A percentile compares a stretch with the other conserved stretches of the same genome.
phyloP scores from a whole-genome alignment of 2,113 vertebrate genomes.

The Dunckerocampus dactyliophorus region DNA sequence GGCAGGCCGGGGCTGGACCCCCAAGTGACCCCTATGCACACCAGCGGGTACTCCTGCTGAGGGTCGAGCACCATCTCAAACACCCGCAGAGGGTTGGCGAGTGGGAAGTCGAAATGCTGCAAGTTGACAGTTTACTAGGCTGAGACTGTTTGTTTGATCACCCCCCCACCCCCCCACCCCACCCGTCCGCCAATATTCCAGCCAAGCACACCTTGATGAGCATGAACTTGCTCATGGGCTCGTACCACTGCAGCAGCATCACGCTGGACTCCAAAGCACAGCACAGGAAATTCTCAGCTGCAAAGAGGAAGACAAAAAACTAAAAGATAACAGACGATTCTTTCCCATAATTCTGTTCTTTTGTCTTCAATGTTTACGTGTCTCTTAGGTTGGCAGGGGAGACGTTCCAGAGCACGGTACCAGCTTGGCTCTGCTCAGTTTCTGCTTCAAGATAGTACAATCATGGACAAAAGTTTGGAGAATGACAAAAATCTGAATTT shows the following conservation, averaged over 20 bases:
- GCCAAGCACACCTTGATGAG: constrained; percentile 80
- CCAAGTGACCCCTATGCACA: constrained; percentile 78
- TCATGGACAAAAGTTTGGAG: no score
- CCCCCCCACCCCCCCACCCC: no score
- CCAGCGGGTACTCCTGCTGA: constrained; percentile 80
- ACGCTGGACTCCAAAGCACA: constrained; percentile 84
- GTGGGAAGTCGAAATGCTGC: constrained; percentile 85
- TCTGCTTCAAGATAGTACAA: no score
- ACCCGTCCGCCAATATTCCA: neutral
- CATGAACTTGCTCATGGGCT: constrained; percentile 91
- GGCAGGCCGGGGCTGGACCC: constrained; percentile 48
- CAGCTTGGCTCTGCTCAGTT: no score
- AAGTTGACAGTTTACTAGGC: neutral
- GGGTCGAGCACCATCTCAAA: constrained; percentile 80
- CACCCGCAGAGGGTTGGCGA: constrained; percentile 77
- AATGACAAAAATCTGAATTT: no score
- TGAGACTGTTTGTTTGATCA: neutral
- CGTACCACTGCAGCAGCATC: constrained; percentile 88
- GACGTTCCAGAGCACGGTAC: no score
- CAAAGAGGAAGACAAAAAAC: neutral
- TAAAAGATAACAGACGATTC: no score
- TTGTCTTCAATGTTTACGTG: neutral
- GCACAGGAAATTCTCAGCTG: constrained; percentile 81
- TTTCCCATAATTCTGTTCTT: neutral
- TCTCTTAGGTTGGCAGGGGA: no score